Base-by-base conservation (phyloP, 1,140 invertebrate genomes). In the Hermetia illucens region DNA sequence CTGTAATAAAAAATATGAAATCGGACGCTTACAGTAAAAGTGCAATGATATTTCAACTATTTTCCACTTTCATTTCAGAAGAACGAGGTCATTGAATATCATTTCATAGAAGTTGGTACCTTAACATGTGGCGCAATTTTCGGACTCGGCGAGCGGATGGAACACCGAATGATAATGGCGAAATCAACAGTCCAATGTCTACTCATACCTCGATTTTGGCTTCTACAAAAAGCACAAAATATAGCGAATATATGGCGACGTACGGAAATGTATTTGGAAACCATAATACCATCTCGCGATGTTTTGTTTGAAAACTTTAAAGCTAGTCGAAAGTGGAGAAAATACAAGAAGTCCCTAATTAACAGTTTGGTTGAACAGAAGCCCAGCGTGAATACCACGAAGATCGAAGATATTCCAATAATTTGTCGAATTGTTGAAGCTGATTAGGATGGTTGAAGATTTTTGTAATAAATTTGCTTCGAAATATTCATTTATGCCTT, bases 241-340 rank as follows among this genome's bases (percentile, higher is more conserved):
- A 62, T 60, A 3, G 70, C 64, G n/a, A 73, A 72, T 42, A 65
- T 74, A 20, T 75, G 72, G 72, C 63, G 63, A 35, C 55, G 66
- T 8, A 59, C 72, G 5, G 57, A 61, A 34, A 47, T 67, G n/a
- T 74, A 68, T 39, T 44, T 76, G 27, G 56, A 71, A n/a, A 62
- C 55, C 0, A 62, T 64, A 5, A 69, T 71, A 44, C 71, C 72
- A 1, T 58, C 53, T 0, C 55, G 61, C 4, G 47, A 66, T 30
- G 39, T 57, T 22, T 43, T 74, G 0, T 70, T 68, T 41, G 31
- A 63, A 2, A 49, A 64, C 20, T 73, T 63, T 41, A 33, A 70
- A 0, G 52, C 47, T 9, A 55, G 63, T 36, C 51, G 59, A 33
- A 64, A 55, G 45, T 75, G 72, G 70, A 49, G 52, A 12, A 49